A percentile compares a stretch with the other conserved stretches of the same genome.
phyloP scores from a whole-genome alignment of 2,888 invertebrate species.

The Monoplex corrugatus region DNA sequence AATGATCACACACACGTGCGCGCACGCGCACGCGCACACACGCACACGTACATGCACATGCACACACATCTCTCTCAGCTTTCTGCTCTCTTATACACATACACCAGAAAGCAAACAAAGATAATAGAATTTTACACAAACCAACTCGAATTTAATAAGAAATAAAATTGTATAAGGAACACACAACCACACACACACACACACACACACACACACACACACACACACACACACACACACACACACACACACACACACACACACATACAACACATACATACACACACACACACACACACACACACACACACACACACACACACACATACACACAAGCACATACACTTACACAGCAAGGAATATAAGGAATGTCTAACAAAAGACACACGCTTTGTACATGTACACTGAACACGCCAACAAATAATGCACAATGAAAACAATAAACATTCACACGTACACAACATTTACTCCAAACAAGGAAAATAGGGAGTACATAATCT shows the following conservation, averaged over 20 bases:
- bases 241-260: background rate
- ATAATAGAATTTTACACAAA: constrained; percentile 3
- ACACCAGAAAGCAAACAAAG: too few relatives aligned
- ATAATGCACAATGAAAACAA: too few relatives aligned
- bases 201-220: background rate
- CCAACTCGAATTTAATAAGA: background rate
- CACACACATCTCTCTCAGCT: too few relatives aligned
- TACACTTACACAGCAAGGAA: background rate
- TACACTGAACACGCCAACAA: too few relatives aligned
- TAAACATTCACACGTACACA: too few relatives aligned
- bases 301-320: constrained; percentile 22
- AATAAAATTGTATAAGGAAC: background rate
- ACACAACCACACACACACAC: background rate
- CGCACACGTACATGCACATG: background rate
- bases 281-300: constrained; percentile 22
- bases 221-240: background rate
- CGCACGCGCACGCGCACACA: background rate
- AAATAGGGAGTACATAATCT: too few relatives aligned
- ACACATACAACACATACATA: constrained; percentile 1
- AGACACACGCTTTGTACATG: too few relatives aligned
- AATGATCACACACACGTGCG: too few relatives aligned
- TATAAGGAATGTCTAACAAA: too few relatives aligned
- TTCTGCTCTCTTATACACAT: too few relatives aligned
- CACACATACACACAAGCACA: constrained; percentile 16
- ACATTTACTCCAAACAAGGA: too few relatives aligned